A percentile compares a stretch with the other conserved stretches of the same genome.
These are phyloP conservation scores for Ophonus ardosiacus DNA, from an alignment of 2,888 invertebrate species.

Conservation along the genomic window DNA sequence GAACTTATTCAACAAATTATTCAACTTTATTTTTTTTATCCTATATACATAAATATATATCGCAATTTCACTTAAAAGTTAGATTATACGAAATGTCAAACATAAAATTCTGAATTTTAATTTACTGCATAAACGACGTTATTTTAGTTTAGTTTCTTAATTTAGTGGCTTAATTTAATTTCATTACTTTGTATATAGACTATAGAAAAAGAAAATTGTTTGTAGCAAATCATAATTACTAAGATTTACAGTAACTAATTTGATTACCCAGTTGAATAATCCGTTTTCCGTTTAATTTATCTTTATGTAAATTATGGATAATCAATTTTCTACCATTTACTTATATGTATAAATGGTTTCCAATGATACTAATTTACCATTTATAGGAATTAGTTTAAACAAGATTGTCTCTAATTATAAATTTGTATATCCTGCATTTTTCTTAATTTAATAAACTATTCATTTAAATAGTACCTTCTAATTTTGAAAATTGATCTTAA, in stretches of 20 bases:
- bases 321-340: neutral
- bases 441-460: neutral
- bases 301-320: neutral
- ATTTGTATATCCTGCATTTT: neutral
- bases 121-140: too few relatives aligned
- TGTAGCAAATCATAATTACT: neutral
- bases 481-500: neutral
- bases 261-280: neutral
- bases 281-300: neutral
- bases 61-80: too few relatives aligned
- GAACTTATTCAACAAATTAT: too few relatives aligned
- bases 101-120: too few relatives aligned
- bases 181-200: too few relatives aligned
- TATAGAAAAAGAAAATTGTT: neutral
- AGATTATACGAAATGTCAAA: too few relatives aligned
- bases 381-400: neutral
- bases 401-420: neutral
- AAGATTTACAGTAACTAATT: neutral
- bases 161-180: too few relatives aligned
- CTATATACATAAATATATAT: too few relatives aligned
- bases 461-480: neutral
- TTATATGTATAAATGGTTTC: neutral
- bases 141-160: too few relatives aligned
- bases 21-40: too few relatives aligned
- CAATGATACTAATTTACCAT: neutral